phyloP scores from a whole-genome alignment of 2,113 vertebrate genomes.

The Crotalus viridis region DNA sequence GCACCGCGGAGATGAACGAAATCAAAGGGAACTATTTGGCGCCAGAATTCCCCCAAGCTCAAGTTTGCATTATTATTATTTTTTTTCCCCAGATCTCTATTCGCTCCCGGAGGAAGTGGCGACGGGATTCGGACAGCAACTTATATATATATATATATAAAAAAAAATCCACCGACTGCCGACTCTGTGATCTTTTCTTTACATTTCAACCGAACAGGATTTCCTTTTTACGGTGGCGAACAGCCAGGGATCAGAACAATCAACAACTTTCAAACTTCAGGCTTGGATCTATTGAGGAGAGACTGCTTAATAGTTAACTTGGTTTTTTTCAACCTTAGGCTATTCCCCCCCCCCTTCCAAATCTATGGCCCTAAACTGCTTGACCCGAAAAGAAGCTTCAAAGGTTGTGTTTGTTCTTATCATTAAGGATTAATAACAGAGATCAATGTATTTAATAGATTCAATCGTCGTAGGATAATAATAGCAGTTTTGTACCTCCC shows the following conservation, averaged over 20 bases:
- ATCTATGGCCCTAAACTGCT: conserved; percentile 22
- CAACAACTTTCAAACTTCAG: conserved; percentile 11
- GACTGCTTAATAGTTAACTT: not conserved
- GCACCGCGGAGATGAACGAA: not conserved
- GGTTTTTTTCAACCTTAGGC: not conserved
- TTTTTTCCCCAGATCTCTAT: too few species aligned
- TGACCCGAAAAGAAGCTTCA: not conserved
- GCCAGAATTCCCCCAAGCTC: not conserved
- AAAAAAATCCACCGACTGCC: not conserved
- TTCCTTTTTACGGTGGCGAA: not conserved
- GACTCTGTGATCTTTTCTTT: not conserved
- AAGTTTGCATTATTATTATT: not conserved
- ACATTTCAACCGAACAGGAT: not conserved
- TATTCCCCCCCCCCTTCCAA: not conserved
- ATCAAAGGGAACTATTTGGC: not conserved
- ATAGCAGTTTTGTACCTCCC: not conserved
- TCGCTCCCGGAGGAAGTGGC: not conserved
- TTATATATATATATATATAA: too few species aligned
- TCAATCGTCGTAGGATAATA: not conserved
- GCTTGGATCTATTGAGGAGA: not conserved
- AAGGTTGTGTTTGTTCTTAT: not conserved
- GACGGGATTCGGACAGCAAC: not conserved
- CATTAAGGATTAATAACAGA: not conserved
- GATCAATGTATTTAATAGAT: not conserved
- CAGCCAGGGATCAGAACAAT: conserved; percentile 38